Evolutionary conservation across 2,113 vertebrate genomes (phyloP), one percentile per base, ranked within the genome.

Genomic region (Urocitellus parryii): DNA sequence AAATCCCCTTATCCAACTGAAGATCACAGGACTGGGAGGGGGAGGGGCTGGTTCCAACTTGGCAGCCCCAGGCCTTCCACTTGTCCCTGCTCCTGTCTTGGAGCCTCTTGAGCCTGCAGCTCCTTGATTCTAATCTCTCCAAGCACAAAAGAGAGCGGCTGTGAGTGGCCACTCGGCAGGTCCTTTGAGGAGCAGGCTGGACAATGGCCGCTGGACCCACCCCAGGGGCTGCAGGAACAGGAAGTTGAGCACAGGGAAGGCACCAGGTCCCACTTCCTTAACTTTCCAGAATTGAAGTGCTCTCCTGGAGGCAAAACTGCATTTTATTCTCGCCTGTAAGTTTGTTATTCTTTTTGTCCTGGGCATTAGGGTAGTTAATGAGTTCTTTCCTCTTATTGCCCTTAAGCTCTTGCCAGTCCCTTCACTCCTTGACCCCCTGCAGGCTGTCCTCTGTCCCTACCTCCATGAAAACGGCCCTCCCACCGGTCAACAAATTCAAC

Each of bases 51-150:
- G 27, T 20, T 81, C 96, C 91, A 87, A 94, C 92, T 61, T 56
- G 78, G 94, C 72, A 24, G 18, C 58, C 39, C 45, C 48, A 85
- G 32, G 67, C 79, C 48, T 65, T 45, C 94, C 91, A 32, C 76
- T 94, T 67, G 70, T 77, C 48, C 88, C 39, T 5, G 74, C 74
- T 37, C 96, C 95, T 94, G 82, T 95, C 82, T 65, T 45, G 13
- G 53, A 90, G 93, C 79, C 97, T 96, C 96, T 95, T 93, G 79
- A 96, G 73, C 42, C 22, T 9, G 20, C 1, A 18, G 76, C 83
- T 72, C 58, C 95, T 97, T 61, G 39, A 88, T 92, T 91, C 79
- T 94, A 89, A 97, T 98, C 95, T 95, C 79, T 93, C 85, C 34
- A 4, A 67, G 72, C 65, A 97, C 93, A 96, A 97, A 96, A 48